These are phyloP conservation scores for Drosophila parthenogenetica DNA, from an alignment of 2,888 invertebrate species.

Conservation along the genomic window DNA sequence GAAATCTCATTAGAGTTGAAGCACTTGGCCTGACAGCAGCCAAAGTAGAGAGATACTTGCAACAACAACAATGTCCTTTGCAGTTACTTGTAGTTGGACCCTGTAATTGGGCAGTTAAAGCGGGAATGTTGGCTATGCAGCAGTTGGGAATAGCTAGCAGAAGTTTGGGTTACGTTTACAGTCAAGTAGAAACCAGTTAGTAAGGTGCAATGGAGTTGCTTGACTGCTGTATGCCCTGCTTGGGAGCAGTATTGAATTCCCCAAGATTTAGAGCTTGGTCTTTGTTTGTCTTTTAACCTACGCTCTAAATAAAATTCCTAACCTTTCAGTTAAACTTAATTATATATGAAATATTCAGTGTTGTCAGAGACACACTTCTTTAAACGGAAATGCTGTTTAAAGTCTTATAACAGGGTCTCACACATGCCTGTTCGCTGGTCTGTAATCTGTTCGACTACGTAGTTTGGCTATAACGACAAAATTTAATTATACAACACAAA, in stretches of 20 bases:
- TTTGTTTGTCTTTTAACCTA: no score
- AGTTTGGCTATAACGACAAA: conserved; percentile 73
- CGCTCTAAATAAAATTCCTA: no score
- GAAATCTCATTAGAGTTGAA: conserved; percentile 80
- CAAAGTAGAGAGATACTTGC: conserved; percentile 16
- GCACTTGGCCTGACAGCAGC: conserved; percentile 64
- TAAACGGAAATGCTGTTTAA: background rate
- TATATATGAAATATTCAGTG: no score
- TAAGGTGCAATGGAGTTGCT: no score
- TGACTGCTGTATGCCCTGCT: no score
- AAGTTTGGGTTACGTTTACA: background rate
- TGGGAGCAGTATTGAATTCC: no score
- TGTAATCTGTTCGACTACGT: background rate
- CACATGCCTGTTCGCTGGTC: background rate
- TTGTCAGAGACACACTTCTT: no score
- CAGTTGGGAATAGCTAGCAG: background rate
- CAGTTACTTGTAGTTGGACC: conserved; percentile 2
- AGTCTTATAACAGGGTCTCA: background rate
- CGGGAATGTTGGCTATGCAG: background rate
- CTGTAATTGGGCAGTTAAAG: background rate
- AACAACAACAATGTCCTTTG: conserved; percentile 1
- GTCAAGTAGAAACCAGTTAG: no score
- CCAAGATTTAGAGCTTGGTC: no score
- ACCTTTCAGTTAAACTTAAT: no score
- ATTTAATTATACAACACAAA: conserved; percentile 78